These are phyloP conservation scores for Halesus radiatus DNA, from an alignment of 1,140 invertebrate genomes.

Conservation along the genomic window DNA sequence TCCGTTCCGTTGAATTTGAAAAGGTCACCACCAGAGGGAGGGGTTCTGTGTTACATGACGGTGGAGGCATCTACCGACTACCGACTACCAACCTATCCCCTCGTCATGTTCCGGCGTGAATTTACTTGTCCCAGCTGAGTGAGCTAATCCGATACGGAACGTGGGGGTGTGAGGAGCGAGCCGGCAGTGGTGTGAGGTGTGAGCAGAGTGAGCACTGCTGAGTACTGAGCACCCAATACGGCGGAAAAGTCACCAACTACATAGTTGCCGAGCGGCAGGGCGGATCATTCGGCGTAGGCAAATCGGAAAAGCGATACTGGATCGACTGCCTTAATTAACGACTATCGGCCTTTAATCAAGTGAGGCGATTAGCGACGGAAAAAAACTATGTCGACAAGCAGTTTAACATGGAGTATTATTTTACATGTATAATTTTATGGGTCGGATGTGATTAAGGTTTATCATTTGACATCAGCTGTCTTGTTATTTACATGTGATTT, in stretches of 20 bases:
- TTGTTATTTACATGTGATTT: no score
- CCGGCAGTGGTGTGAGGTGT: neutral
- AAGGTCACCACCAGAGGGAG: no score
- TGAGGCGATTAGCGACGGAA: neutral
- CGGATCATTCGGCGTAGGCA: conserved; percentile 3
- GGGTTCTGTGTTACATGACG: no score
- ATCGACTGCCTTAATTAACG: neutral
- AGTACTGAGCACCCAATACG: conserved; percentile 3
- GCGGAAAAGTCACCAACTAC: conserved; percentile 7
- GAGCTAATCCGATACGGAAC: conserved; percentile 19
- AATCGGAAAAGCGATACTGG: neutral
- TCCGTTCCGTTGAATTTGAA: no score
- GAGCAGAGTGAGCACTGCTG: no score
- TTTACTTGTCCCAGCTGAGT: conserved; percentile 1
- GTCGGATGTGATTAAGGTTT: no score
- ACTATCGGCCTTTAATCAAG: neutral
- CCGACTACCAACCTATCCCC: no score
- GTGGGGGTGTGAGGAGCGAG: neutral
- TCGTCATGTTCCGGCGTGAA: neutral
- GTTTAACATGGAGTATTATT: no score
- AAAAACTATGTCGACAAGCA: no score
- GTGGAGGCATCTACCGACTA: no score
- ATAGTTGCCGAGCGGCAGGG: neutral
- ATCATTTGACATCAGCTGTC: no score
- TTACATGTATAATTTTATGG: no score